Evolutionary conservation across 2,113 vertebrate genomes (phyloP).

Genomic region (Chamaetylas fuelleborni): DNA sequence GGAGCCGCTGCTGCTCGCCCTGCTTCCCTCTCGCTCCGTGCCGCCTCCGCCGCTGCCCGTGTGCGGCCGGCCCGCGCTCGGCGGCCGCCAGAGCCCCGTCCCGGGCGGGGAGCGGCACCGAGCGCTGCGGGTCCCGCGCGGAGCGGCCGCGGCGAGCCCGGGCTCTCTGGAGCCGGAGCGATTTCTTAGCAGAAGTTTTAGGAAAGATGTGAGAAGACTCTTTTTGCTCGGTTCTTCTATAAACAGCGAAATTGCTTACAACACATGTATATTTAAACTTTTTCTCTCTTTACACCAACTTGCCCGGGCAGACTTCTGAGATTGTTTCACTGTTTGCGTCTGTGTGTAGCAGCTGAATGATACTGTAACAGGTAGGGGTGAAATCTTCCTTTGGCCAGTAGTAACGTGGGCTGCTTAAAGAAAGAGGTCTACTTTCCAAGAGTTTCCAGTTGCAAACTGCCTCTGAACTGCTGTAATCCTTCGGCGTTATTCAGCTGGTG

Average conservation of each 20-base stretch:
- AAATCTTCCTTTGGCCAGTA: background rate
- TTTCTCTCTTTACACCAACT: background rate
- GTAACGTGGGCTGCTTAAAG: background rate
- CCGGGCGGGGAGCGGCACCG: background rate
- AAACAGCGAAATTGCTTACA: background rate
- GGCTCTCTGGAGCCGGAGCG: rapidly evolving
- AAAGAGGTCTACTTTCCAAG: rapidly evolving
- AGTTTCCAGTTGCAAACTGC: background rate
- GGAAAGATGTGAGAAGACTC: background rate
- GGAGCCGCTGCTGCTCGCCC: background rate
- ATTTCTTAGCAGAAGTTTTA: background rate
- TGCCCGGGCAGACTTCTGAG: background rate
- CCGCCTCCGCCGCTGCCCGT: background rate
- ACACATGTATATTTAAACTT: background rate
- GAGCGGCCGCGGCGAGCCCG: rapidly evolving
- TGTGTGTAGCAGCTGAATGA: background rate
- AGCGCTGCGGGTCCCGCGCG: background rate
- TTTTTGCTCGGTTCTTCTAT: background rate
- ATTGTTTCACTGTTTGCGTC: rapidly evolving
- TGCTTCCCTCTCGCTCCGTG: background rate
- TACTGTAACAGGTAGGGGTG: background rate
- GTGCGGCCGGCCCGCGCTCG: background rate
- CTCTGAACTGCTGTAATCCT: background rate
- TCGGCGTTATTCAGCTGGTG: rapidly evolving
- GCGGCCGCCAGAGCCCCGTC: background rate